A percentile compares a stretch with the other conserved stretches of the same genome.
phyloP scores from a whole-genome alignment of 2,888 invertebrate species.

The Seladonia tumulorum region DNA sequence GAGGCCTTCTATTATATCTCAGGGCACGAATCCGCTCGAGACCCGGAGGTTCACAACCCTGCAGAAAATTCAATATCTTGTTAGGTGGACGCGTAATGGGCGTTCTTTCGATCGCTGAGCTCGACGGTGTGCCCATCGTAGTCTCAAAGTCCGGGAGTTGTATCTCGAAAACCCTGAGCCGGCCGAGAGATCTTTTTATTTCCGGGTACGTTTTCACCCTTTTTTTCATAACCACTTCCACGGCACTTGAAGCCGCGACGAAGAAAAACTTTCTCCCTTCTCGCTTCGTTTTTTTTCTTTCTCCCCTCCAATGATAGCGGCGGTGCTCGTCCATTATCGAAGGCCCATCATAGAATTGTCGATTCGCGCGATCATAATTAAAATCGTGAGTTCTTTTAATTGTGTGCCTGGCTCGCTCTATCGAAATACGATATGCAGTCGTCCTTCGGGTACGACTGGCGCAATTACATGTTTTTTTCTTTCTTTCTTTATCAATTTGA shows the following conservation, averaged over 20 bases:
- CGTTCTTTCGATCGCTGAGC: slow-evolving; percentile 61
- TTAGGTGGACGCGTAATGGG: slow-evolving; percentile 64
- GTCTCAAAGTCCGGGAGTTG: slow-evolving; percentile 52
- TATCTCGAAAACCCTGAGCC: slow-evolving; percentile 3
- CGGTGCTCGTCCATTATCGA: slow-evolving; percentile 29
- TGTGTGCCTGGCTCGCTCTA: slow-evolving; percentile 19
- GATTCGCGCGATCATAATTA: slow-evolving; percentile 42
- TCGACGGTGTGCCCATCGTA: slow-evolving; percentile 49
- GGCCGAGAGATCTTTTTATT: slow-evolving; percentile 30
- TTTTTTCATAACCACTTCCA: slow-evolving; percentile 9
- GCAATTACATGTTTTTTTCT: no score
- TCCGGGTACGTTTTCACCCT: slow-evolving; percentile 8
- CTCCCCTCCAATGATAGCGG: slow-evolving; percentile 33
- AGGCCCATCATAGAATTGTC: slow-evolving; percentile 22
- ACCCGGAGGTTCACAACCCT: slow-evolving; percentile 58
- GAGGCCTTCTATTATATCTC: slow-evolving; percentile 75
- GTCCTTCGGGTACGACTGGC: slow-evolving; percentile 2
- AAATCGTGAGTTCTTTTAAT: slow-evolving; percentile 38
- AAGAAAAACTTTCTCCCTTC: slow-evolving; percentile 21
- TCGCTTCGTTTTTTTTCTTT: slow-evolving; percentile 7
- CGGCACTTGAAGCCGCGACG: not conserved
- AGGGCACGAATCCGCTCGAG: slow-evolving; percentile 70
- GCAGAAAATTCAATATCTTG: slow-evolving; percentile 74
- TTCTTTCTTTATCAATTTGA: no score
- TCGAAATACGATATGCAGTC: slow-evolving; percentile 39